Evolutionary conservation across 2,113 vertebrate genomes (phyloP).

Genomic region (Scytalopus superciliaris): DNA sequence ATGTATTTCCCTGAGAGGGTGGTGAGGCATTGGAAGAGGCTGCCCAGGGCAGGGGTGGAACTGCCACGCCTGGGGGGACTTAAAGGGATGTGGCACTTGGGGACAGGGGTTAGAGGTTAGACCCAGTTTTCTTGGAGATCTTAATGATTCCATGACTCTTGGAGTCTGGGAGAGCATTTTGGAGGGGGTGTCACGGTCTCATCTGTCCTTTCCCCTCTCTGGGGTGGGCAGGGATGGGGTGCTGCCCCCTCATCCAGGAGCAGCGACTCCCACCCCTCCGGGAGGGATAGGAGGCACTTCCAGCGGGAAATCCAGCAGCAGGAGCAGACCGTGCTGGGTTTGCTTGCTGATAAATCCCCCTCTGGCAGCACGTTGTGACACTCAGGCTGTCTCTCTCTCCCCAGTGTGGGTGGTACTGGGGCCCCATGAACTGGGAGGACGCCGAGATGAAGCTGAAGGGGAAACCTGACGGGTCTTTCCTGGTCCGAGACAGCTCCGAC

Average conservation of each 20-base stretch:
- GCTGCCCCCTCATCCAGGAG: not conserved
- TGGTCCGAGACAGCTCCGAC: constrained; percentile 96
- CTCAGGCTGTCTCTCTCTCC: not conserved
- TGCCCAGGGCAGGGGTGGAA: not conserved
- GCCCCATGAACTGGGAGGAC: constrained; percentile 97
- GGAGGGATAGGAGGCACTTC: accelerated
- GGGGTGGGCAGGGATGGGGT: not conserved
- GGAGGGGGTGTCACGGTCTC: not conserved
- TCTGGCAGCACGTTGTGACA: not conserved
- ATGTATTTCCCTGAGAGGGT: not conserved
- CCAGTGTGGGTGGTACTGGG: constrained; percentile 97
- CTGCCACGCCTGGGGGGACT: no score
- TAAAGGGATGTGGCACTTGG: no score
- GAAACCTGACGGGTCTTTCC: constrained; percentile 92
- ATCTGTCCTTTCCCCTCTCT: accelerated
- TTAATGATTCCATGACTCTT: not conserved
- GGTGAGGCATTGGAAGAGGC: not conserved
- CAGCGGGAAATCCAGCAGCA: not conserved
- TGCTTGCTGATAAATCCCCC: not conserved
- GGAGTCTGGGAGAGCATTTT: not conserved
- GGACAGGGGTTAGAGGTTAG: no score
- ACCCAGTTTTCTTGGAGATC: not conserved
- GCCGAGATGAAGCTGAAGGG: constrained; percentile 97
- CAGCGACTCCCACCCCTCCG: not conserved
- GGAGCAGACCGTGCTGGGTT: accelerated